These are phyloP conservation scores for Ganaspis sp. DNA, from an alignment of 1,140 invertebrate genomes.

Conservation along the genomic window DNA sequence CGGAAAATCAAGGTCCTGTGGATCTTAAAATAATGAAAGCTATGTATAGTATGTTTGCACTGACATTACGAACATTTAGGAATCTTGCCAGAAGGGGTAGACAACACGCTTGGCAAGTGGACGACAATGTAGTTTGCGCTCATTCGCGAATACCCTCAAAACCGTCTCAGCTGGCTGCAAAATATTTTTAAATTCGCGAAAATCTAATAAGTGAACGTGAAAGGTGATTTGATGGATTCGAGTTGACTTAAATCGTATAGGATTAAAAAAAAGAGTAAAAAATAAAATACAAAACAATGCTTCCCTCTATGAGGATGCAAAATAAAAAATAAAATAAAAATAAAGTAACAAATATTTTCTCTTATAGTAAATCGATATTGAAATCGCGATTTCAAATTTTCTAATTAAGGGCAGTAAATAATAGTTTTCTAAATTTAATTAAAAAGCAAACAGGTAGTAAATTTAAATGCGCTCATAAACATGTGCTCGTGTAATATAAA, in stretches of 20 bases:
- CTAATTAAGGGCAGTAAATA: too few species aligned
- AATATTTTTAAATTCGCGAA: slow-evolving; percentile 17
- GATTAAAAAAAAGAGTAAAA: too few species aligned
- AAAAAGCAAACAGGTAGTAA: too few species aligned
- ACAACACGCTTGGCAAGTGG: slow-evolving; percentile 4
- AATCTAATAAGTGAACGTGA: not conserved
- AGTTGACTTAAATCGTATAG: not conserved
- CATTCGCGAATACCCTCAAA: slow-evolving; percentile 1
- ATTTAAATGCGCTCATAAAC: too few species aligned
- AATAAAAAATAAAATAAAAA: too few species aligned
- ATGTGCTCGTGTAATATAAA: too few species aligned
- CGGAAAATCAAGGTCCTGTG: not conserved
- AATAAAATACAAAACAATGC: too few species aligned
- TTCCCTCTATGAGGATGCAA: too few species aligned
- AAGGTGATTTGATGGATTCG: not conserved
- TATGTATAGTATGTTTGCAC: not conserved
- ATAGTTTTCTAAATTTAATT: too few species aligned
- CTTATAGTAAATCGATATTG: too few species aligned
- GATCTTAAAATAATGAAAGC: not conserved
- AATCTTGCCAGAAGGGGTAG: slow-evolving; percentile 21
- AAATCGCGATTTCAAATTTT: too few species aligned
- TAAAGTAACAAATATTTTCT: too few species aligned
- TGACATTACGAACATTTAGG: slow-evolving; percentile 8
- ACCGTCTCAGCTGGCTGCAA: not conserved
- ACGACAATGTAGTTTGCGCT: slow-evolving; percentile 21